phyloP scores from a whole-genome alignment of 2,888 invertebrate genomes.

The Apotomis capreana region DNA sequence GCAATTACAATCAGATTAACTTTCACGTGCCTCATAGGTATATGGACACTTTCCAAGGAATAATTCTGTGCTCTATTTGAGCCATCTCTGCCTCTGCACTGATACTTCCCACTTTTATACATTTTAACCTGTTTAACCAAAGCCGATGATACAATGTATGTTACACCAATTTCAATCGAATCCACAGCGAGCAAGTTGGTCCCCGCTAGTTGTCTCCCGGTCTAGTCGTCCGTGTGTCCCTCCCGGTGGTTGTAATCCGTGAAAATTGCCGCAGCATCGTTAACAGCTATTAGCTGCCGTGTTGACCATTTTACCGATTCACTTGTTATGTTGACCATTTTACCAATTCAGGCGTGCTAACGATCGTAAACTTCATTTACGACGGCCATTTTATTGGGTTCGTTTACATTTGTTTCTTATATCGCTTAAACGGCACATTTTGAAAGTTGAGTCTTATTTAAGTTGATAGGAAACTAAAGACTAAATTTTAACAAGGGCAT shows the following conservation, averaged over 20 bases:
- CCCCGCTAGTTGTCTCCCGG: not conserved
- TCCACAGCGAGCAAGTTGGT: not conserved
- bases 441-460: not conserved
- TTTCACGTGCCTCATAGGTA: too few relatives aligned
- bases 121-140: too few relatives aligned
- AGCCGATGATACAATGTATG: too few relatives aligned
- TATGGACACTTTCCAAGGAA: too few relatives aligned
- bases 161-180: too few relatives aligned
- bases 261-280: slow-evolving; percentile 64
- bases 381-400: not conserved
- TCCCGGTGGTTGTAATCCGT: slow-evolving; percentile 56
- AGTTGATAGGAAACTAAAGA: not conserved
- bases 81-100: too few relatives aligned
- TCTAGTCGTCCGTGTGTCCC: slow-evolving; percentile 1
- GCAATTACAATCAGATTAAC: too few relatives aligned
- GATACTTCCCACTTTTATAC: too few relatives aligned
- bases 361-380: slow-evolving; percentile 8
- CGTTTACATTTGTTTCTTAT: not conserved
- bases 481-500: too few relatives aligned
- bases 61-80: too few relatives aligned
- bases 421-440: not conserved
- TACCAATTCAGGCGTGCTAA: slow-evolving; percentile 1
- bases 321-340: not conserved
- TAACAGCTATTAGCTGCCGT: slow-evolving; percentile 44
- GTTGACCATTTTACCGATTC: slow-evolving; percentile 33